These are phyloP conservation scores for Rhabdophis nuchalis DNA, from an alignment of 2,797 vertebrate species.

Conservation along the genomic window DNA sequence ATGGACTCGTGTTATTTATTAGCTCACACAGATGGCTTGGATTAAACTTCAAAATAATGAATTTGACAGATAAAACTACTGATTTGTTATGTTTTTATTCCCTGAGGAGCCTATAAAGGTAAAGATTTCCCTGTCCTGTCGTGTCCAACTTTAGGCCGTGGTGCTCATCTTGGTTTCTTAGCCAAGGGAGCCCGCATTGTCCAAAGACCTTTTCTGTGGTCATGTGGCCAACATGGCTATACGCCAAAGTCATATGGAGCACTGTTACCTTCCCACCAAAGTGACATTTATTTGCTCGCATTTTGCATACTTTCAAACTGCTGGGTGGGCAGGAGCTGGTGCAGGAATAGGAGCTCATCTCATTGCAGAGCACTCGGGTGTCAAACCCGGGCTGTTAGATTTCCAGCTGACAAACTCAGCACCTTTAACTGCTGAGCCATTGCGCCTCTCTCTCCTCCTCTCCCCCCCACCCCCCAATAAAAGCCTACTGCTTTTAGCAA, in stretches of 20 bases:
- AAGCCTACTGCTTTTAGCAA: neutral
- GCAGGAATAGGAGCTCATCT: neutral
- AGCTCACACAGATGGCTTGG: neutral
- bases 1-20: neutral
- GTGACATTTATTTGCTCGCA: neutral
- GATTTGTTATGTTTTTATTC: neutral
- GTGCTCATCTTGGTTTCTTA: neutral
- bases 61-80: neutral
- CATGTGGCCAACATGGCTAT: neutral
- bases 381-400: neutral
- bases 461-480: too few relatives aligned
- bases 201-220: neutral
- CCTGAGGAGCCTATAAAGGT: neutral
- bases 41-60: neutral
- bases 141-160: neutral
- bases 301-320: neutral
- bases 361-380: rapidly evolving
- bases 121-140: neutral
- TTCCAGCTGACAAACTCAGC: neutral
- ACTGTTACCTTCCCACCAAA: neutral
- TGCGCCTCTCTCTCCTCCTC: too few relatives aligned
- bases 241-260: neutral
- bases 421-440: neutral
- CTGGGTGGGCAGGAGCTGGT: neutral
- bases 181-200: neutral